These are phyloP conservation scores for Hylaea fasciaria DNA, from an alignment of 2,888 invertebrate species.

Conservation along the genomic window DNA sequence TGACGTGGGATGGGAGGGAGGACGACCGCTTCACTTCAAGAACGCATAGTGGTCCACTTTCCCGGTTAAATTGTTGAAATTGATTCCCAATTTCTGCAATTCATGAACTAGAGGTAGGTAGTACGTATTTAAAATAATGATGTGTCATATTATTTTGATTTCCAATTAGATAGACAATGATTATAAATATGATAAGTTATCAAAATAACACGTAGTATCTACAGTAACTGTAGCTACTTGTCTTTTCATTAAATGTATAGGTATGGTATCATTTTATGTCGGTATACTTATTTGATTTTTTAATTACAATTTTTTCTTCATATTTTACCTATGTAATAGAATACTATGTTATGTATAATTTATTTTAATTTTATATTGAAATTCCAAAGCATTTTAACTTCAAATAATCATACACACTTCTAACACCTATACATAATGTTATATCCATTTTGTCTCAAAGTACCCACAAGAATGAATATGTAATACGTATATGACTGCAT, in stretches of 20 bases:
- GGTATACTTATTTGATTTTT: too few relatives aligned
- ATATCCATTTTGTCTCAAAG: too few relatives aligned
- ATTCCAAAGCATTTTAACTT: too few relatives aligned
- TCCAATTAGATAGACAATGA: conserved; percentile 3
- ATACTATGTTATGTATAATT: too few relatives aligned
- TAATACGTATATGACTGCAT: too few relatives aligned
- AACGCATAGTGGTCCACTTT: conserved; percentile 71
- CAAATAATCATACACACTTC: too few relatives aligned
- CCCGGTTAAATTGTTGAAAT: conserved; percentile 46
- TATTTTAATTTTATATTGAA: too few relatives aligned
- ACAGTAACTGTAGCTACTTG: conserved; percentile 4
- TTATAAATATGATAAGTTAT: conserved; percentile 3
- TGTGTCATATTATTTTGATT: neutral
- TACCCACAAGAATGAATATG: too few relatives aligned
- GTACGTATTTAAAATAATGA: conserved; percentile 12
- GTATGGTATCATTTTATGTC: neutral
- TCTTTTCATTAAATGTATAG: neutral
- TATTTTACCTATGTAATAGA: too few relatives aligned
- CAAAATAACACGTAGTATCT: conserved; percentile 3
- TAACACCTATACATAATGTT: too few relatives aligned
- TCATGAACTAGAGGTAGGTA: too few relatives aligned
- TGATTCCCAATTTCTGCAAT: conserved; percentile 31
- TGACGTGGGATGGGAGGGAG: conserved; percentile 78
- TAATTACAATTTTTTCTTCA: too few relatives aligned
- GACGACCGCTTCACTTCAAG: conserved; percentile 74